Evolutionary conservation across 2,113 vertebrate species (phyloP), one percentile per base, ranked within the genome.

Genomic region (Hippocampus barbouri): DNA sequence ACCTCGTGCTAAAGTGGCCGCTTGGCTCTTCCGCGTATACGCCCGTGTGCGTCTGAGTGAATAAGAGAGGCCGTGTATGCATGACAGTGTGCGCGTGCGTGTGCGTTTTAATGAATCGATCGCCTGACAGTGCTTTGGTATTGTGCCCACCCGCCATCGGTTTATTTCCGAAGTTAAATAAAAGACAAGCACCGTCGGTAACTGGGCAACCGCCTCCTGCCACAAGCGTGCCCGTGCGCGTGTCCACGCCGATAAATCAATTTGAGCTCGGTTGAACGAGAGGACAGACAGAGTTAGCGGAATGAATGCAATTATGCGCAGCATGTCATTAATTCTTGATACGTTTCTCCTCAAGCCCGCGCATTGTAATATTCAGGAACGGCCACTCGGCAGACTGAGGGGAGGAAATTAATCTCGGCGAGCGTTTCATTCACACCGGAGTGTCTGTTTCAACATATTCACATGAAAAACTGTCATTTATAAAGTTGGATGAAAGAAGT

Each of bases 1-100:
- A 85, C 84, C 78, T 81, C 63, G 85, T 73, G 76, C 79, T 75
- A 79, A 88, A 87, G 77, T 81, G 86, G 72, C 75, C 87, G 67
- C 69, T 76, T 82, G 73, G 78, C 85, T 65, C 62, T 70, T 79
- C 49, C 51, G 56, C 68, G 51, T 56, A 47, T 21, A 47, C 1
- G 5, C 8, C 15, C 1, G 59, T 2, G 27, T 16, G 11, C 4
- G 14, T 60, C 12, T 16, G 27, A 8, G 51, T 15, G 20, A 8
- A 9, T 15, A 6, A 4, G 2, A 34, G 34, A 38, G 34, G 34
- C 34, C 3, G 16, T 34, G 15, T 61, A 27, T 8, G 2, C 2
- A 9, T 61, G 27, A 7, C 7, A 18, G 7, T 34, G 2, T n/a
- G 8, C 2, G 51, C 3, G 20, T 27, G 6, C 1, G 20, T 59